Base-by-base conservation (phyloP, 2,888 invertebrate genomes). In the Phortica magna region DNA sequence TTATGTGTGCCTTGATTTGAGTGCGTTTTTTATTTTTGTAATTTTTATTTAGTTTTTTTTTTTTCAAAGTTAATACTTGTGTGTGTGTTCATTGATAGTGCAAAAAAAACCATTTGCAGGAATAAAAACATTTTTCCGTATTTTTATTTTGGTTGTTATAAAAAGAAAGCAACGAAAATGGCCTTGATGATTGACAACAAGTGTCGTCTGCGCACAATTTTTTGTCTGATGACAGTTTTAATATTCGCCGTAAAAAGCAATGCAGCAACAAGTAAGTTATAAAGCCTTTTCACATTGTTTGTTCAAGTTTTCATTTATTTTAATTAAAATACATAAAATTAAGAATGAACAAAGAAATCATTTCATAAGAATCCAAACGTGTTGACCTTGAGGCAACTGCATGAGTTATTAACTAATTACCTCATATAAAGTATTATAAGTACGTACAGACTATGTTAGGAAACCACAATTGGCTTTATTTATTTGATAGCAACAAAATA, bases 1-100 rank as follows among this genome's bases (percentile, higher is more conserved):
- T 71, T 71, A 71, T 71, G 70, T 71, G 7, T 39, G 70, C 55
- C 53, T 55, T 55, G 55, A 68, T 68, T 68, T 68, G 19, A 68
- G 42, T 68, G 17, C 42, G 41, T 9, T 14, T 48, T 12, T 43
- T 48, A 19, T 61, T 22, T 17, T 17, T 22, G 10, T 61, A 17
- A 5, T 48, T 10, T 65, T 67, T 17, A 41, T 41, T 65, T 65
- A 17, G 12, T 64, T 5, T 31, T 7, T 19, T 68, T 68, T 68
- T 17, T 53, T 17, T 61, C 61, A 61, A 12, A 31, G 31, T 31
- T 31, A 31, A 31, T 31, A 31, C 5, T 31, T 61, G 61, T 19
- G 19, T 59, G 12, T 48, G n/a, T 59, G 22, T 59, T 59, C 22
- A 59, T 70, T 71, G 53, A 71, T 71, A 71, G 55, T 55, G 70